Evolutionary conservation across 2,113 vertebrate genomes (phyloP).

Genomic region (Illadopsis cleaveri): DNA sequence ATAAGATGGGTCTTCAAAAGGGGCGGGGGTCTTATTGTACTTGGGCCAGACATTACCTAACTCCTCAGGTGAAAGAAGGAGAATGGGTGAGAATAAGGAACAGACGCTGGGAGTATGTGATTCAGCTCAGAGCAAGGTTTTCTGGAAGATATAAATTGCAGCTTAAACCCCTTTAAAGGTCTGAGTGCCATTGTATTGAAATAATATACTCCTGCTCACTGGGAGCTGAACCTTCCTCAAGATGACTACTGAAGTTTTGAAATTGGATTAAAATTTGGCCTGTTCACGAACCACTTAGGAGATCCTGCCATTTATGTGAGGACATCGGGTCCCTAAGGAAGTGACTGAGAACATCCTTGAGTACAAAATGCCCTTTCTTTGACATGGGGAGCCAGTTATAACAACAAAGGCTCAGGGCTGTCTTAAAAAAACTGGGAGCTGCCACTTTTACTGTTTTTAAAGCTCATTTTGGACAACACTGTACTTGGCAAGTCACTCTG

Average conservation of each 20-base stretch:
- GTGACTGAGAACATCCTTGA: neutral
- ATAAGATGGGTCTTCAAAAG: slow-evolving; percentile 20
- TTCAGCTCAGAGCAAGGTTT: neutral
- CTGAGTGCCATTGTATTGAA: neutral
- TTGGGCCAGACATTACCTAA: slow-evolving; percentile 55
- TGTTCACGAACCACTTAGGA: neutral
- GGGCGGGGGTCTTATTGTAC: neutral
- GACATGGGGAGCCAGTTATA: neutral
- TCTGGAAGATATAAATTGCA: slow-evolving; percentile 53
- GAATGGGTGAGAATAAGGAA: slow-evolving; percentile 57
- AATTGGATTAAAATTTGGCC: neutral
- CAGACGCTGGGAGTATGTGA: neutral
- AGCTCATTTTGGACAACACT: neutral
- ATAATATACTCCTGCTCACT: neutral
- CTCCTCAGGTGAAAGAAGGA: slow-evolving; percentile 32
- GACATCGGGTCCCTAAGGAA: neutral
- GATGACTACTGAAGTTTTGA: neutral
- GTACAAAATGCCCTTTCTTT: neutral
- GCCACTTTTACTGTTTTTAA: neutral
- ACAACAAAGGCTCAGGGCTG: neutral
- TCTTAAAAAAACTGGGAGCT: neutral
- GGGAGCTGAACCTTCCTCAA: neutral
- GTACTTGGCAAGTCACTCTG: neutral
- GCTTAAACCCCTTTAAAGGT: neutral
- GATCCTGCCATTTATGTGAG: neutral